phyloP scores from a whole-genome alignment of 2,888 invertebrate genomes.

The Clitarchus hookeri region DNA sequence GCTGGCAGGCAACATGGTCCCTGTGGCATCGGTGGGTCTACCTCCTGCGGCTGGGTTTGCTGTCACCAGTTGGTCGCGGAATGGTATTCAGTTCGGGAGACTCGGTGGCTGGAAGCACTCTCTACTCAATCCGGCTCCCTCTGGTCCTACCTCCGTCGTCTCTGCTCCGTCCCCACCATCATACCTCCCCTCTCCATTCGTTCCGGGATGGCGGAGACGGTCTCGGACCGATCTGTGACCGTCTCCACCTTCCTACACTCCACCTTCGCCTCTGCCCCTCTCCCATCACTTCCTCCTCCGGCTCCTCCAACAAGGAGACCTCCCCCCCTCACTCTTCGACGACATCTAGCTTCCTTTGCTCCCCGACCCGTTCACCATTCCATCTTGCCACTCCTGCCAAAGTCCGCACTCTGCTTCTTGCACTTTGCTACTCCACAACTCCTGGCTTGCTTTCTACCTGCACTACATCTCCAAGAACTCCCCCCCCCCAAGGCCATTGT shows the following conservation, averaged over 20 bases:
- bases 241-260: neutral
- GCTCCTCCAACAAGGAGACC: neutral
- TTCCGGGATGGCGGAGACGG: neutral
- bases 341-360: neutral
- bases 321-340: neutral
- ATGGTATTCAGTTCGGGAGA: neutral
- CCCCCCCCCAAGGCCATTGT: too few relatives aligned
- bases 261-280: neutral
- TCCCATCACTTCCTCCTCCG: neutral
- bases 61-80: neutral
- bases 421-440: neutral
- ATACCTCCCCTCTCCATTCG: neutral
- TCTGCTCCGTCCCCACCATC: neutral
- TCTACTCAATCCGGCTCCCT: neutral
- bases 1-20: neutral
- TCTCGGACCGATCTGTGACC: neutral
- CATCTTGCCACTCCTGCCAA: neutral
- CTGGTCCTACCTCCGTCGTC: neutral
- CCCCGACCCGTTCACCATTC: neutral
- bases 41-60: neutral
- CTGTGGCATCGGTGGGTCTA: neutral
- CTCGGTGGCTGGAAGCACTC: neutral
- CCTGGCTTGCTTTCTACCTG: neutral
- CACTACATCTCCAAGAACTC: neutral
- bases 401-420: neutral